Base-by-base conservation (phyloP, 2,113 vertebrate genomes). In the Siphamia tubifer region DNA sequence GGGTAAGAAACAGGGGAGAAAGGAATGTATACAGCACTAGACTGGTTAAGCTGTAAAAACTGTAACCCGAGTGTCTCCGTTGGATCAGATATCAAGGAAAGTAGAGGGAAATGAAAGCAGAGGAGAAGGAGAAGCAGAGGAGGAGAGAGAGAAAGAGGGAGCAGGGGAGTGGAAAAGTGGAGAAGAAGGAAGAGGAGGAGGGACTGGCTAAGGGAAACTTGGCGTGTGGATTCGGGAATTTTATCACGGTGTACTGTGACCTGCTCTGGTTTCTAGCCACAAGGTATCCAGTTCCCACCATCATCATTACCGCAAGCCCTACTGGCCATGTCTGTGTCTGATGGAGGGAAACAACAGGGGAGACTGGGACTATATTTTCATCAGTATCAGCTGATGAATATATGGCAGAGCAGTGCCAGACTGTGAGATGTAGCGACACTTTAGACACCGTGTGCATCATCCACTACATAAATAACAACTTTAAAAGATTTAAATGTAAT, bases 41-140 rank as follows among this genome's bases (percentile, higher is more conserved):
- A 89, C 91, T 92, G 95, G 92, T 95, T 95, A 94, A 97, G 96
- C 97, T 98, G 96, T 98, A 99, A 98, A 99, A 99, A 97, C 94
- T 94, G 98, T 94, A 99, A 98, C 93, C 90, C 69, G 95, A 99
- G 95, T 83, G 90, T 92, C 90, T 90, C 88, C 75, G 69, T 86
- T 82, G 89, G 95, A 95, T 99, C 96, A 82, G 90, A 95, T 99
- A 97, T 98, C 98, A 98, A 95, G 96, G 93, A 95, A 97, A 94
- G 94, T 96, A 96, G 94, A 94, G 94, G 95, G 95, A 95, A 97
- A 95, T 96, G 95, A 98, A 91, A 89, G 90, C 73, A 80, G 88
- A 90, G 89, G 67, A 86, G 79, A 69, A 52, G 92, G 89, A 92
- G 45, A 74, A 57, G 78, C 60, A 44, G 74, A 62, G 57, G 61